Evolutionary conservation across 1,140 invertebrate genomes (phyloP).

Genomic region (Pseudoatta argentina): DNA sequence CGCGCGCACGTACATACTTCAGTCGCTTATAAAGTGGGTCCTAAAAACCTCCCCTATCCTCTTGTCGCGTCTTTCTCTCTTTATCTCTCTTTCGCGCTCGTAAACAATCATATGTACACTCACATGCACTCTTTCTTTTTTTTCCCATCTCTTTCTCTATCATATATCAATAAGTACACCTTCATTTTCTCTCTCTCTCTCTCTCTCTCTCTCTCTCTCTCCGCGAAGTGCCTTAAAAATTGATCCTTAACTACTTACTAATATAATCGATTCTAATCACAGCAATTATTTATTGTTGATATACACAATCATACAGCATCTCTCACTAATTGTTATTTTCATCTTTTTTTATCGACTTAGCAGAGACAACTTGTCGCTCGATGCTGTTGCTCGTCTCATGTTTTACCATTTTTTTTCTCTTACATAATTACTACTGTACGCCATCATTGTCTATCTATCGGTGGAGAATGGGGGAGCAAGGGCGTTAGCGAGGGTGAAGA

Average conservation of each 20-base stretch:
- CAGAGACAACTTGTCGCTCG: conserved; percentile 72
- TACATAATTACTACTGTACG: conserved; percentile 55
- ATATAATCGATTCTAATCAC: conserved; percentile 87
- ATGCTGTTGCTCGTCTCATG: conserved; percentile 55
- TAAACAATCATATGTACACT: conserved; percentile 50
- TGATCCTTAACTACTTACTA: conserved; percentile 84
- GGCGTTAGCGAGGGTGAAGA: conserved; percentile 4
- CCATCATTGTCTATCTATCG: conserved; percentile 61
- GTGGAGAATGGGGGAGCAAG: conserved; percentile 54
- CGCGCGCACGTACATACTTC: conserved; percentile 63
- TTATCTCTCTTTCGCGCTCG: conserved; percentile 36
- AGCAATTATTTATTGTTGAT: conserved; percentile 87
- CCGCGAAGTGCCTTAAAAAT: conserved; percentile 81
- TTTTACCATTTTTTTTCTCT: conserved; percentile 35
- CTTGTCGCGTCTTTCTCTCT: conserved; percentile 48
- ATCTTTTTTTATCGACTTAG: conserved; percentile 45
- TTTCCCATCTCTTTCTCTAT: conserved; percentile 45
- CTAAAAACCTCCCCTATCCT: conserved; percentile 36
- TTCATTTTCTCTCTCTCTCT: background rate
- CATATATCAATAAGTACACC: conserved; percentile 35
- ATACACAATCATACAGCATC: conserved; percentile 86
- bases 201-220: conserved; percentile 47
- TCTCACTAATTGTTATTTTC: conserved; percentile 82
- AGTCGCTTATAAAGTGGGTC: conserved; percentile 25
- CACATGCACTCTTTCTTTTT: conserved; percentile 27